Percentiles rank a stretch among this genome's conserved stretches.
Conservation (phyloP, 2,113 vertebrate genomes). For the Poeciliopsis turrubarensis region DNA sequence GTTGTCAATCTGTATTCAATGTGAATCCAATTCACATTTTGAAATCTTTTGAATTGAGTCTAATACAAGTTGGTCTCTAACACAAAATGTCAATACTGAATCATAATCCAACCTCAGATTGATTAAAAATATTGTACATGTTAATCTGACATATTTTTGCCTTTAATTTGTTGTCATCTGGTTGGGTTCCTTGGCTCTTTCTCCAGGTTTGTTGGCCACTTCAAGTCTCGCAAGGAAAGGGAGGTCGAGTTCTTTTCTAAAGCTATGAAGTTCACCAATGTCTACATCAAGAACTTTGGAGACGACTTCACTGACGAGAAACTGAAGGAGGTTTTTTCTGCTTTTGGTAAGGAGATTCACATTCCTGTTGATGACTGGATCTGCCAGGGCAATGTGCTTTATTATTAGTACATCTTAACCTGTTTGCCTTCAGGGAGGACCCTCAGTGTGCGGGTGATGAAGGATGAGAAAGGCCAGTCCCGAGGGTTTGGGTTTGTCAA, state of each 20-base stretch:
- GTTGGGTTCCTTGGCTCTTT: constrained; percentile 9
- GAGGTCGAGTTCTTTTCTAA: constrained; percentile 88
- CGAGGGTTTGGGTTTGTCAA: constrained; percentile 97
- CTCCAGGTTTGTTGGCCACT: constrained; percentile 92
- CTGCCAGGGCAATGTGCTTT: not conserved
- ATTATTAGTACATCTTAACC: not conserved
- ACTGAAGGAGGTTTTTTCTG: constrained; percentile 87
- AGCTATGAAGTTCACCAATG: constrained; percentile 91
- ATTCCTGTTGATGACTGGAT: not conserved
- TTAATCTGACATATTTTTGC: constrained; percentile 1
- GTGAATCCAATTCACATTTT: too few species aligned
- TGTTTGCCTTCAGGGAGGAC: constrained; percentile 84
- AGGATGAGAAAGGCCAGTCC: constrained; percentile 84
- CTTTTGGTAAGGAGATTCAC: constrained; percentile 82
- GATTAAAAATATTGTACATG: not conserved
- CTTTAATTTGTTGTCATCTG: not conserved
- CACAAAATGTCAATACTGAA: too few species aligned
- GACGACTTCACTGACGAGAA: constrained; percentile 85
- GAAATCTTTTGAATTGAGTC: too few species aligned
- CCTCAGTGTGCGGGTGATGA: constrained; percentile 94
- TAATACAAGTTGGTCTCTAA: too few species aligned
- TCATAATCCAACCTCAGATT: too few species aligned
- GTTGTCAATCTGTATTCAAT: too few species aligned
- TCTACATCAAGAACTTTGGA: constrained; percentile 96
- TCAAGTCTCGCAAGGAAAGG: constrained; percentile 94